Evolutionary conservation across 2,113 vertebrate genomes (phyloP).

Genomic region (Gadus macrocephalus): DNA sequence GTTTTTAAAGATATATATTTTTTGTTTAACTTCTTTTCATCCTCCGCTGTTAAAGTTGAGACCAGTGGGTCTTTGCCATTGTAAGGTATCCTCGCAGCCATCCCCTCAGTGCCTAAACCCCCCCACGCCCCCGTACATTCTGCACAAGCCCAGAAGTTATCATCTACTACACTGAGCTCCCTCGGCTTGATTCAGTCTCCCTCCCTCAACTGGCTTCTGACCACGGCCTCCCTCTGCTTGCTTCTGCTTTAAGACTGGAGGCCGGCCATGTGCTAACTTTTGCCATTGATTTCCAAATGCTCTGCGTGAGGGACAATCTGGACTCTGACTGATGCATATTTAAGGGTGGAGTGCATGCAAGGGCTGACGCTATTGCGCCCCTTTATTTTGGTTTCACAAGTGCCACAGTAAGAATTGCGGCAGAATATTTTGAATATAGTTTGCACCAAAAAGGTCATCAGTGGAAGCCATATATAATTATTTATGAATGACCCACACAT

Average conservation of each 20-base stretch:
- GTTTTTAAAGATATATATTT: constrained; percentile 23
- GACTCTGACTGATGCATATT: constrained; percentile 19
- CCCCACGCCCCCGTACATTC: no score
- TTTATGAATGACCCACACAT: constrained; percentile 58
- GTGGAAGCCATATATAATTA: constrained; percentile 72
- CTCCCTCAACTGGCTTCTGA: no score
- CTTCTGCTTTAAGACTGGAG: no score
- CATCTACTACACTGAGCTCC: constrained; percentile 2
- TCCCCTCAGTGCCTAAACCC: no score
- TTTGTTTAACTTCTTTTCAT: constrained; percentile 25
- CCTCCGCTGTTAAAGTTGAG: no score
- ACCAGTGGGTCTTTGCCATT: no score
- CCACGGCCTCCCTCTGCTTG: constrained; percentile 6
- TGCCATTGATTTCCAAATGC: constrained; percentile 24
- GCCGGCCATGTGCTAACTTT: constrained; percentile 53
- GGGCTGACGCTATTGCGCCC: constrained; percentile 6
- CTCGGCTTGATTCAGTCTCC: background rate
- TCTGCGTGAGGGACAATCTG: constrained; percentile 27
- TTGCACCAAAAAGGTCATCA: constrained; percentile 59
- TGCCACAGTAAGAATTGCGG: constrained; percentile 25
- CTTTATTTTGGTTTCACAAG: constrained; percentile 41
- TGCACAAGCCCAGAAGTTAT: no score
- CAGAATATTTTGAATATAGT: constrained; percentile 52
- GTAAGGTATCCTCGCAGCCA: no score
- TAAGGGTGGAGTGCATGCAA: constrained; percentile 17